These are phyloP conservation scores for Dasypus novemcinctus DNA, from an alignment of 2,113 vertebrate species.

Conservation along the genomic window DNA sequence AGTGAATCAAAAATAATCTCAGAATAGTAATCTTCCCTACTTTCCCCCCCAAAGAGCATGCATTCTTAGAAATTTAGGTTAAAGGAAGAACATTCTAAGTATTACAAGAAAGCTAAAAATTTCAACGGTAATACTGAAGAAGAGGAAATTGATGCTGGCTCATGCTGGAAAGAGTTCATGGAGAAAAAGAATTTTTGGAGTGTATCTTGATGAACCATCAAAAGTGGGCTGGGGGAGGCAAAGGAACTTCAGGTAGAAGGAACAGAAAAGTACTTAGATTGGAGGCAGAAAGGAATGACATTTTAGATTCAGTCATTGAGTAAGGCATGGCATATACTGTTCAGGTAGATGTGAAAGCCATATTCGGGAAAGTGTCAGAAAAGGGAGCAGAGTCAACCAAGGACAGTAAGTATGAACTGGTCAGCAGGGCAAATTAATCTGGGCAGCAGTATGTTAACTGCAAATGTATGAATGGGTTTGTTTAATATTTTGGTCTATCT, in stretches of 20 bases:
- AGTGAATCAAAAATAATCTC: not conserved
- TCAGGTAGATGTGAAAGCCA: not conserved
- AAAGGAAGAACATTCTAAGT: not conserved
- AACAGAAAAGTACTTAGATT: not conserved
- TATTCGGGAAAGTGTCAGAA: not conserved
- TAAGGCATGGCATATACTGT: not conserved
- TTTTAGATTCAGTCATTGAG: not conserved
- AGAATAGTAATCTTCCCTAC: not conserved
- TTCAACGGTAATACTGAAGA: not conserved
- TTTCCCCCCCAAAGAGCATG: not conserved
- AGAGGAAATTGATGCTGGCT: not conserved
- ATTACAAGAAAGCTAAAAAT: not conserved
- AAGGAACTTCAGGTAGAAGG: not conserved
- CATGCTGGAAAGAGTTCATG: not conserved
- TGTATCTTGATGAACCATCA: not conserved
- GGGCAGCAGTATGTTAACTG: not conserved
- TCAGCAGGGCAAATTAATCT: not conserved
- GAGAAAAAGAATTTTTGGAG: not conserved
- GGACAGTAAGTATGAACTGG: not conserved
- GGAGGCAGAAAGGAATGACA: not conserved
- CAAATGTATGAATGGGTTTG: no score
- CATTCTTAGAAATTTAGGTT: not conserved
- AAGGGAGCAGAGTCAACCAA: not conserved
- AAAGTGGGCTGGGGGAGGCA: fast-evolving
- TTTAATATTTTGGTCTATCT: not conserved